Evolutionary conservation across 2,888 invertebrate genomes (phyloP), one percentile per base, ranked within the genome.

Genomic region (Melipona beecheii): DNA sequence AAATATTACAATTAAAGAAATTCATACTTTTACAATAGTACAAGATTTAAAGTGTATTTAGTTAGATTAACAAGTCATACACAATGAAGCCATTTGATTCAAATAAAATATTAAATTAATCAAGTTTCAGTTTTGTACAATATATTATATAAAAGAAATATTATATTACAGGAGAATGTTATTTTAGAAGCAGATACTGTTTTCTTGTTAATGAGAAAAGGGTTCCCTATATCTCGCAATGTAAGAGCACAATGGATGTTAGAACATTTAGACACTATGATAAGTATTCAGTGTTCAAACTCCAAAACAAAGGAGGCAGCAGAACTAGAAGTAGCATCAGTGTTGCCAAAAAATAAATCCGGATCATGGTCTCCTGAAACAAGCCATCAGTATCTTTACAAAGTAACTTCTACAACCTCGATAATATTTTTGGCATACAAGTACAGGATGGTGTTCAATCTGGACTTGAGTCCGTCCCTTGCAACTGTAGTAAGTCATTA

Each of bases 391-490:
- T 95, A 93, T 91, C 95, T 95, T 82, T 96, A 95, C 93, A 94
- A 95, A 87, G 95, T 97, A 78, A 95, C 95, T 31, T 95, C 95
- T 60, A 93, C 95, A 50, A 96, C 97, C 65, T 95, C 95, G 84
- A 95, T 97, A 56, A 96, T 96, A 89, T 97, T 97, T 93, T 94
- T 97, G 62, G 96, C 97, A 31, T 96, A 96, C 87, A 95, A 95
- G 83, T 97, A 97, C 93, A 95, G 97, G 85, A 95, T 97, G 87
- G 97, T 97, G 69, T 97, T 97, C 92, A 96, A 97, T 89, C 95
- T 98, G 81, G 97, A 98, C 94, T 95, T 97, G 93, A 97, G 97
- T 92, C 97, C 97, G 17, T 97, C 97, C 2, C 95, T 96, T 80
- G 96, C 97, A 70, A 96, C 96, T 81, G 96, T 97, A 85, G 97